Conservation (phyloP, 2,113 vertebrate species). For the Callipepla squamata region DNA sequence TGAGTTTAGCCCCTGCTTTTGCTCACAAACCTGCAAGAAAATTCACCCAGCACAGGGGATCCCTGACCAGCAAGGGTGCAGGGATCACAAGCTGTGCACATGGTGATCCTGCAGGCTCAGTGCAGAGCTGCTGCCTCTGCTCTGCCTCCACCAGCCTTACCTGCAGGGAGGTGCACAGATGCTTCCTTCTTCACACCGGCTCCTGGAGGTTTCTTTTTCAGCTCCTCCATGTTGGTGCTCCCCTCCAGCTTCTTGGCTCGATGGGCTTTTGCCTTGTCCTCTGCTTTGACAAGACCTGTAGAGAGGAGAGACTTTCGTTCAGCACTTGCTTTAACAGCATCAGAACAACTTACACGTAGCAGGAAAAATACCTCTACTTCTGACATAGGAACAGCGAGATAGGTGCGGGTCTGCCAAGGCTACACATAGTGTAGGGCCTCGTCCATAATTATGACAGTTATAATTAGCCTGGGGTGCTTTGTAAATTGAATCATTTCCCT, state of each 20-base stretch:
- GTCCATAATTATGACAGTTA: background rate
- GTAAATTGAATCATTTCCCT: background rate
- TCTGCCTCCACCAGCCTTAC: conserved; percentile 31
- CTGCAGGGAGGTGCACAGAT: conserved; percentile 43
- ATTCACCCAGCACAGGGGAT: background rate
- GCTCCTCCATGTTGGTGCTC: conserved; percentile 76
- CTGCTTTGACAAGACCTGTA: conserved; percentile 91
- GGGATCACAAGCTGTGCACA: background rate
- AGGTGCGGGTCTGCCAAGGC: background rate
- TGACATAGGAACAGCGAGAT: background rate
- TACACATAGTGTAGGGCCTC: background rate
- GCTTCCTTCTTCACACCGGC: conserved; percentile 80
- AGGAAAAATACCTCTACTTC: background rate
- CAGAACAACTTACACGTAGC: background rate
- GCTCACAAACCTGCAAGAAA: background rate
- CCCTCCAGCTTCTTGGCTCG: conserved; percentile 86
- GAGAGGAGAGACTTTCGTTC: background rate
- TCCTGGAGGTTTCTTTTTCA: conserved; percentile 80
- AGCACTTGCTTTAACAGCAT: background rate
- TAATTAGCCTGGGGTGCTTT: background rate
- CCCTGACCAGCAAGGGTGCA: rapidly evolving
- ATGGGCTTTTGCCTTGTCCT: conserved; percentile 92
- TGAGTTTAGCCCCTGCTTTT: background rate
- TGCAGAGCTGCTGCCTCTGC: background rate
- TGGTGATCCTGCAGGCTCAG: background rate